Base-by-base conservation (phyloP, 2,113 vertebrate species). In the Poeciliopsis prolifica region DNA sequence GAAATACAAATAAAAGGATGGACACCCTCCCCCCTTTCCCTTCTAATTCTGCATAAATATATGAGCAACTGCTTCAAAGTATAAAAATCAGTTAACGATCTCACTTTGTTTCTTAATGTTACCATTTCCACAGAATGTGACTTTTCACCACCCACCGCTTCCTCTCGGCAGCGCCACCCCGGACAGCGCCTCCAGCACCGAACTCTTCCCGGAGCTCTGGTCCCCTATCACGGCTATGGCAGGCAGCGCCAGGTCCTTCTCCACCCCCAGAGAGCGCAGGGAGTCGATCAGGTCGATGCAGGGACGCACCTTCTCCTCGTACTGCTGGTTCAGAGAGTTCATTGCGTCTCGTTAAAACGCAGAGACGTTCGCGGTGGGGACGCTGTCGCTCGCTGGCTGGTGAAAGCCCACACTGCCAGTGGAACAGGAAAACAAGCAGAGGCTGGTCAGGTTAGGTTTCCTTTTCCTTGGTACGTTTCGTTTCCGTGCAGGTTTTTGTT, bases 151-250 rank as follows among this genome's bases (percentile, higher is more conserved):
- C 90, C 93, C 42, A 98, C 96, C 96, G 1, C 80, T 96, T 44
- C 96, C 97, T 61, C 96, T 94, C 14, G 96, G 97, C 33, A 98
- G 93, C 68, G 96, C 73, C 31, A 98, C 93, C 19, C 97, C 96
- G 0, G 95, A 97, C 62, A 97, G 89, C 1, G 96, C 96, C 90
- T 98, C 97, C 35, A 97, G 78, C 74, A 97, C 95, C 0, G 97
- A 98, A 70, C 96, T 98, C 93, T 98, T 98, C 65, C 97, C 96
- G 0, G 96, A 97, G 87, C 96, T 97, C 88, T 97, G 97, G 90
- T 95, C 93, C 61, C 94, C 94, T 2, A 95, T 95, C 67, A 95
- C 94, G 68, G 94, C 93, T 66, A 95, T 94, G n/a, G 93, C 92
- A 5, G 94, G 94, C 54, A 95, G 90, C n/a, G 88, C 90, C 77